Percentiles rank a stretch among this genome's conserved stretches.
Conservation (phyloP, 2,797 vertebrate species). For the Lepus townsendii region DNA sequence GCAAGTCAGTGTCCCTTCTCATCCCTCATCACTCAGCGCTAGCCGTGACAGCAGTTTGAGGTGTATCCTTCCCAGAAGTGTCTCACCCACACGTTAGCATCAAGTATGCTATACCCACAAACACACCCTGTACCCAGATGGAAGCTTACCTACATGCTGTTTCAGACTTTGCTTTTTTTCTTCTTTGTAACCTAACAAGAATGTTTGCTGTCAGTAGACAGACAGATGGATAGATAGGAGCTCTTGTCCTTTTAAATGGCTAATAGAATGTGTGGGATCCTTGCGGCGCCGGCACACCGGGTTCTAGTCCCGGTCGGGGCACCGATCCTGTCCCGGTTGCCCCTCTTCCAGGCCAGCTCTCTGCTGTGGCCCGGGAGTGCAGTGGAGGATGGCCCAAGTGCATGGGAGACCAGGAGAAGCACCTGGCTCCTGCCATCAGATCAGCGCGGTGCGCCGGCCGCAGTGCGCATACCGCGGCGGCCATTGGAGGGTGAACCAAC, state of each 20-base stretch:
- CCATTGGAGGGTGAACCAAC: too few relatives aligned
- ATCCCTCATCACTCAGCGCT: neutral
- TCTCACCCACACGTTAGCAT: neutral
- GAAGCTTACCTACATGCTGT: neutral
- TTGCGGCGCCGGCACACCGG: neutral
- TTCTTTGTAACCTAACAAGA: neutral
- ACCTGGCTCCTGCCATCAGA: too few relatives aligned
- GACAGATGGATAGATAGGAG: neutral
- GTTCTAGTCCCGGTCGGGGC: too few relatives aligned
- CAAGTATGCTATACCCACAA: rapidly evolving
- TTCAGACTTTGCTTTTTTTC: neutral
- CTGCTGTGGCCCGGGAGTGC: too few relatives aligned
- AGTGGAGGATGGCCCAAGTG: too few relatives aligned
- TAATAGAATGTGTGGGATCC: neutral
- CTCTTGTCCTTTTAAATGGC: neutral
- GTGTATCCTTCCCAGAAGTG: neutral
- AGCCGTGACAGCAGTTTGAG: too few relatives aligned
- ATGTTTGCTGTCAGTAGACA: neutral
- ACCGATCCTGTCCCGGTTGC: too few relatives aligned
- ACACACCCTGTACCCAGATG: neutral
- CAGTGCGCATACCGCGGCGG: too few relatives aligned
- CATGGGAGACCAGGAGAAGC: too few relatives aligned
- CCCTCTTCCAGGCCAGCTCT: too few relatives aligned
- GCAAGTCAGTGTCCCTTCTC: neutral
- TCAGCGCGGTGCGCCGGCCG: too few relatives aligned